These are phyloP conservation scores for Hyperopisus bebe DNA, from an alignment of 2,113 vertebrate species.

Conservation along the genomic window DNA sequence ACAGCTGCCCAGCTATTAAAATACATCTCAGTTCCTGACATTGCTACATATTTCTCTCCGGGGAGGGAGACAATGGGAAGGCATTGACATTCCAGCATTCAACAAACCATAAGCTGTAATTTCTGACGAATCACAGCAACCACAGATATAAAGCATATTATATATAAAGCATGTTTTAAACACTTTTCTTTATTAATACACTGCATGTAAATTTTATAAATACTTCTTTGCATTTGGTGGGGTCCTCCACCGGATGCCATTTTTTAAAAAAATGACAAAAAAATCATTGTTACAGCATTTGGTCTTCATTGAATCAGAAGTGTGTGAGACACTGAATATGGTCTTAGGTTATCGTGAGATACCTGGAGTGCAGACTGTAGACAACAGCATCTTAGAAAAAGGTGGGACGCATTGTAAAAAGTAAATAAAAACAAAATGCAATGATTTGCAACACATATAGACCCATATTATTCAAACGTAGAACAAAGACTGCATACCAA, in stretches of 20 bases:
- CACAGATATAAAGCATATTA: neutral
- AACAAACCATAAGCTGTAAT: neutral
- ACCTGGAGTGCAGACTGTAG: neutral
- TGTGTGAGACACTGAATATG: neutral
- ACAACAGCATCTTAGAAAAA: neutral
- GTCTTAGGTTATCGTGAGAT: neutral
- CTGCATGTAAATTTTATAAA: neutral
- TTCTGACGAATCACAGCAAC: neutral
- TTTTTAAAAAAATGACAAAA: neutral
- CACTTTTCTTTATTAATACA: neutral
- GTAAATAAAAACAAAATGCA: no score
- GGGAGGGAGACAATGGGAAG: neutral
- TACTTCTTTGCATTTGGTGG: neutral
- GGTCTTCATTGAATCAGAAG: neutral
- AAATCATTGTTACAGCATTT: neutral
- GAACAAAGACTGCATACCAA: no score
- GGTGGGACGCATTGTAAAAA: no score
- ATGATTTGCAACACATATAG: no score
- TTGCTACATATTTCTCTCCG: constrained; percentile 37
- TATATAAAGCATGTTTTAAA: neutral
- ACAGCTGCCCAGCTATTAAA: constrained; percentile 44
- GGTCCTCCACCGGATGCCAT: neutral
- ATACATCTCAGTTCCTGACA: constrained; percentile 34
- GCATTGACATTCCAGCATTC: neutral
- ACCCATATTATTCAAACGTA: no score